Evolutionary conservation across 2,888 invertebrate genomes (phyloP), one percentile per base, ranked within the genome.

Genomic region (Polyploca ridens): DNA sequence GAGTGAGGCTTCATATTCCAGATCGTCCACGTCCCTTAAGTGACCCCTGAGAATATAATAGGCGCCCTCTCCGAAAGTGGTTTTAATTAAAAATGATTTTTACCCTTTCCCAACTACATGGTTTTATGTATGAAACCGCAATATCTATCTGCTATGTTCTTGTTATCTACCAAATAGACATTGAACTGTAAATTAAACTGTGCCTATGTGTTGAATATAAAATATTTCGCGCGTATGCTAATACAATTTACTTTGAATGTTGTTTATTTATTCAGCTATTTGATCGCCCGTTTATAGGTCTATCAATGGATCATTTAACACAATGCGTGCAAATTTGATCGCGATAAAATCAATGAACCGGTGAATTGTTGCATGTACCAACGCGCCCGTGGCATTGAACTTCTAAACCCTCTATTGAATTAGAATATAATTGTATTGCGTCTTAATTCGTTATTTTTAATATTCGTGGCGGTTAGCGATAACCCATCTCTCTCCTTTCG

Each of bases 371-470:
- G 81, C 85, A 84, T 84, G 83, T 82, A 85, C 87, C 82, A 81
- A 70, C 74, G 84, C 77, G 84, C 81, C 76, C 80, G 80, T 85
- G 89, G 85, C 90, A 90, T 90, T 92, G 92, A 92, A 91, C 91
- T 90, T 90, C 83, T 75, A 81, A 84, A 80, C 68, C 66, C 65
- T 74, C 74, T 67, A 77, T 72, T 69, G 78, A 77, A 81, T 73
- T 67, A 75, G 75, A 77, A 81, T 81, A 75, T 76, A 70, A 77
- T 76, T 78, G 74, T 82, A 83, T 79, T 79, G 76, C 79, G 76
- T 77, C 74, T 78, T 74, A 81, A 82, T 80, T 74, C 67, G 75
- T 75, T 77, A 74, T 78, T 77, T 86, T 90, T 87, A 88, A 86
- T 90, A 91, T 90, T 90, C 88, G 80, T 71, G 75, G 69, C 82